phyloP scores from a whole-genome alignment of 2,888 invertebrate species.

The Pteria penguin region DNA sequence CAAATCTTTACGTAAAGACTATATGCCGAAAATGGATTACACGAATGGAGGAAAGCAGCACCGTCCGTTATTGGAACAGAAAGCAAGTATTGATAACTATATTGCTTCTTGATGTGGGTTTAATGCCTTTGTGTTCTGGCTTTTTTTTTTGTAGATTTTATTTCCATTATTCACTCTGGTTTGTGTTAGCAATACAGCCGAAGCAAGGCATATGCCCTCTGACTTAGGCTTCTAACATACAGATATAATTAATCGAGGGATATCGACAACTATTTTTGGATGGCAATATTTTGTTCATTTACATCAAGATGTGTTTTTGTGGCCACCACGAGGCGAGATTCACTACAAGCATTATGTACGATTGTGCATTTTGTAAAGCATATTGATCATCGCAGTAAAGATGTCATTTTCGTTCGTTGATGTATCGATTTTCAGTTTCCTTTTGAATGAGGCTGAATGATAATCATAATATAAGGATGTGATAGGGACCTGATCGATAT shows the following conservation, averaged over 20 bases:
- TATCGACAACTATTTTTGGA: no score
- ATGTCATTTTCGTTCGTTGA: conserved; percentile 9
- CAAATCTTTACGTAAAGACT: background rate
- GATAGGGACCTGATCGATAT: background rate
- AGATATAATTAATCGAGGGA: background rate
- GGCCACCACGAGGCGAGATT: no score
- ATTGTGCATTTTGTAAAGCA: no score
- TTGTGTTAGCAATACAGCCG: no score
- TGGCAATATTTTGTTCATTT: background rate
- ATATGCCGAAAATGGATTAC: background rate
- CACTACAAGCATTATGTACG: no score
- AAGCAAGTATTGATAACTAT: conserved; percentile 2
- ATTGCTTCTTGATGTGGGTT: background rate
- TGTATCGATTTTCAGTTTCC: conserved; percentile 1
- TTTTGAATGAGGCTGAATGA: background rate
- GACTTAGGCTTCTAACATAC: no score
- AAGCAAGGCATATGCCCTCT: no score
- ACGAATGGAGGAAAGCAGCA: background rate
- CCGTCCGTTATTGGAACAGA: background rate
- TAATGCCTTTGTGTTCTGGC: background rate
- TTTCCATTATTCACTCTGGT: background rate
- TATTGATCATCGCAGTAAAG: conserved; percentile 1
- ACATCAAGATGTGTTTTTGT: no score
- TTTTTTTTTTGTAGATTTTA: background rate
- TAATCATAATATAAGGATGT: conserved; percentile 5